Evolutionary conservation across 2,888 invertebrate genomes (phyloP).

Genomic region (Neoascia interrupta): DNA sequence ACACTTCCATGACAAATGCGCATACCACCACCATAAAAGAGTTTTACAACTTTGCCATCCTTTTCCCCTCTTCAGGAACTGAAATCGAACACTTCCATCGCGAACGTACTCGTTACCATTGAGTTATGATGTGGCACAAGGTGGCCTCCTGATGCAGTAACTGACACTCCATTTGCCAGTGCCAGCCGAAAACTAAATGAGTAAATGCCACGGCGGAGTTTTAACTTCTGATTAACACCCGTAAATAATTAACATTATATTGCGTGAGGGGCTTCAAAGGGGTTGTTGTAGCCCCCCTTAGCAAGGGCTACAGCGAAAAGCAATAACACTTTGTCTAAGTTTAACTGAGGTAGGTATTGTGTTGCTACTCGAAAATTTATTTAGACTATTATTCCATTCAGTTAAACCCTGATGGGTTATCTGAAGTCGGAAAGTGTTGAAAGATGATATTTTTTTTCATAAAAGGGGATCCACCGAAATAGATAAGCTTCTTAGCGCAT

Average conservation of each 20-base stretch:
- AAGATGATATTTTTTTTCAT: constrained; percentile 55
- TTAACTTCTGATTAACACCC: constrained; percentile 63
- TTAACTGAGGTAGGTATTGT: constrained; percentile 58
- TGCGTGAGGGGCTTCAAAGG: constrained; percentile 24
- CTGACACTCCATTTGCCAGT: constrained; percentile 51
- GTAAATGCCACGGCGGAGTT: constrained; percentile 34
- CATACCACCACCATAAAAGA: constrained; percentile 19
- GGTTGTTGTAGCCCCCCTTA: not conserved
- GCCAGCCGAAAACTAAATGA: constrained; percentile 42
- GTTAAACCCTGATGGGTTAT: constrained; percentile 33
- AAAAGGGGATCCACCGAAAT: constrained; percentile 15
- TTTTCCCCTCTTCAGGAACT: constrained; percentile 3
- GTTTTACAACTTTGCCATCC: constrained; percentile 30
- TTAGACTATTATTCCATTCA: constrained; percentile 52
- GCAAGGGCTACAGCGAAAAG: constrained; percentile 30
- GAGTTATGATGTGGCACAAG: constrained; percentile 42
- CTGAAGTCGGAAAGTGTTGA: constrained; percentile 49
- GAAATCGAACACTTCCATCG: constrained; percentile 53
- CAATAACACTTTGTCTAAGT: constrained; percentile 66
- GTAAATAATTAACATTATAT: constrained; percentile 59
- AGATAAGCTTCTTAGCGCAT: constrained; percentile 45
- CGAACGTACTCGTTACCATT: not conserved
- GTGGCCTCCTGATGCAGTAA: constrained; percentile 32
- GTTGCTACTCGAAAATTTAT: constrained; percentile 66
- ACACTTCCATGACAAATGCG: constrained; percentile 44